Percentiles rank a stretch among this genome's conserved stretches.
Conservation (phyloP, 30 jellyfish, hydroid and myxozoan genomes). For the Mastigias papua region DNA sequence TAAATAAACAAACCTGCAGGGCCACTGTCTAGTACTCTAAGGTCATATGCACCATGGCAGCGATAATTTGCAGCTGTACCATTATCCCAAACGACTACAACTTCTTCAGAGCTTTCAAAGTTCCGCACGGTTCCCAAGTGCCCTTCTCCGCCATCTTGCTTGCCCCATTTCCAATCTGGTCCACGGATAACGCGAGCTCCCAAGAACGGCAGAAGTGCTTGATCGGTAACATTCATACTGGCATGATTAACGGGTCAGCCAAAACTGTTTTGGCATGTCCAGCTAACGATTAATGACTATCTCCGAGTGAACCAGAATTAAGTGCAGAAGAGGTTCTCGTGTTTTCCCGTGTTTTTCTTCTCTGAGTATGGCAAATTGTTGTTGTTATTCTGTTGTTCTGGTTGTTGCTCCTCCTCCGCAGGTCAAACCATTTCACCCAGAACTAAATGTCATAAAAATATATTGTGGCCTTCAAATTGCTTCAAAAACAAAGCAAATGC, state of each 20-base stretch:
- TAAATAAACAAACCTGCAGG: neutral
- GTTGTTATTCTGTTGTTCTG: neutral
- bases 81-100: slow-evolving; percentile 96
- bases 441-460: too few relatives aligned
- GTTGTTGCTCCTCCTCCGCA: neutral
- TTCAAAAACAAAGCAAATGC: too few relatives aligned
- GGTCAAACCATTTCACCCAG: too few relatives aligned
- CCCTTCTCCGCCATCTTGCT: slow-evolving; percentile 98
- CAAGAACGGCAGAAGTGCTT: neutral
- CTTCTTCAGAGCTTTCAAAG: slow-evolving; percentile 95
- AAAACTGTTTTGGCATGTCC: neutral
- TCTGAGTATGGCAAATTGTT: too few relatives aligned
- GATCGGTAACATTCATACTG: neutral
- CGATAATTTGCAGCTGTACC: slow-evolving; percentile 98
- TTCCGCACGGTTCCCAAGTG: slow-evolving; percentile 91
- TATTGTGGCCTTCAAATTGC: too few relatives aligned
- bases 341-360: too few relatives aligned
- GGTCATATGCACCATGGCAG: slow-evolving; percentile 72
- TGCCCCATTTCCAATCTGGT: slow-evolving; percentile 98
- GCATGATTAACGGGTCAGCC: neutral
- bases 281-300: neutral
- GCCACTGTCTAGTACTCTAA: slow-evolving; percentile 27
- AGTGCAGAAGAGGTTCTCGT: too few relatives aligned
- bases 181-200: slow-evolving; percentile 94
- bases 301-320: too few relatives aligned